phyloP scores from a whole-genome alignment of 2,888 invertebrate genomes.

The Drosophila hawaiiensis region DNA sequence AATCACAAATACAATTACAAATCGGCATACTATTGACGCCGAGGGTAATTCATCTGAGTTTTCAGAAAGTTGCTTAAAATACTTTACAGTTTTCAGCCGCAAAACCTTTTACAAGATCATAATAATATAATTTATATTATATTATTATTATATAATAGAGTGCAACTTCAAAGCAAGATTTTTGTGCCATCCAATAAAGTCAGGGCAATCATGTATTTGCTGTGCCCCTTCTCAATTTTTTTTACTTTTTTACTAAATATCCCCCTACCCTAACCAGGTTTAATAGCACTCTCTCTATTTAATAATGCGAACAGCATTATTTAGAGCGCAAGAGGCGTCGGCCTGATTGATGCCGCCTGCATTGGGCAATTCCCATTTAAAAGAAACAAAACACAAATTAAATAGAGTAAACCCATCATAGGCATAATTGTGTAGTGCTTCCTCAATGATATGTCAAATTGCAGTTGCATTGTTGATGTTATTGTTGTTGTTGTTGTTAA shows the following conservation, averaged over 20 bases:
- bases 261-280: not conserved
- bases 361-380: conserved; percentile 32
- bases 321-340: not conserved
- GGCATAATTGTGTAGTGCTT: conserved; percentile 45
- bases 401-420: conserved; percentile 16
- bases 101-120: not conserved
- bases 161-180: not conserved
- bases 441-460: conserved; percentile 53
- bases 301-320: not conserved
- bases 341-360: conserved; percentile 19
- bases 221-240: conserved; percentile 4
- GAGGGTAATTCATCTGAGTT: no score
- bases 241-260: conserved; percentile 4
- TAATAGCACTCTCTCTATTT: not conserved
- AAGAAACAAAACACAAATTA: not conserved
- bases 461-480: conserved; percentile 38
- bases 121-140: no score
- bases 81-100: not conserved
- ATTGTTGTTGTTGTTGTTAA: conserved; percentile 9
- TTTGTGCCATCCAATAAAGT: not conserved
- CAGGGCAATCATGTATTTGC: conserved; percentile 2
- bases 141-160: not conserved
- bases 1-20: not conserved
- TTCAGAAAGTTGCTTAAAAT: not conserved
- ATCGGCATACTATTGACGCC: not conserved